Percentiles rank a stretch among this genome's conserved stretches.
phyloP scores from a whole-genome alignment of 2,888 invertebrate genomes.

The Polydrusus cervinus region DNA sequence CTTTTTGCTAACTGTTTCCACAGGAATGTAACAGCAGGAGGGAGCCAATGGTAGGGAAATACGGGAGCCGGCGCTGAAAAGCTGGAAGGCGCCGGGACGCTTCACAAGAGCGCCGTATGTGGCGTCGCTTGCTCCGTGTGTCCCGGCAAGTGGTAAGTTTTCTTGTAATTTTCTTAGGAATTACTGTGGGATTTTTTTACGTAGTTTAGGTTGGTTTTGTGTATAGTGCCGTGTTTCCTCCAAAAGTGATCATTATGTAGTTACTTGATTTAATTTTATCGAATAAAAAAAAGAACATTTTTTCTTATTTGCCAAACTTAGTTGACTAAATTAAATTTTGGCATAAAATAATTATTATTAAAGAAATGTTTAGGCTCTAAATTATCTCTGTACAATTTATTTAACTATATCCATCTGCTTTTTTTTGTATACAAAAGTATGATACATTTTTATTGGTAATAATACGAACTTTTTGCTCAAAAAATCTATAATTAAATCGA shows the following conservation, averaged over 20 bases:
- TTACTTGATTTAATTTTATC: no score
- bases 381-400: no score
- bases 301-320: no score
- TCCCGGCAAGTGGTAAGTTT: constrained; percentile 48
- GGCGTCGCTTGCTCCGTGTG: constrained; percentile 58
- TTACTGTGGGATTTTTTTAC: neutral
- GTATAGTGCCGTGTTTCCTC: neutral
- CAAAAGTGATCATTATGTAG: no score
- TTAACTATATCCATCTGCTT: no score
- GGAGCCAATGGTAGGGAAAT: constrained; percentile 72
- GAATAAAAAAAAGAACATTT: no score
- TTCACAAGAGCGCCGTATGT: constrained; percentile 71
- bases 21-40: constrained; percentile 68
- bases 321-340: no score
- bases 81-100: constrained; percentile 60
- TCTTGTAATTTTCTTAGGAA: constrained; percentile 5
- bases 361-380: no score
- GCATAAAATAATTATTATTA: no score
- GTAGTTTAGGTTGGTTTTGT: neutral
- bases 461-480: no score
- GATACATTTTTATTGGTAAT: no score
- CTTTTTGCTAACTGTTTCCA: constrained; percentile 63
- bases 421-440: no score
- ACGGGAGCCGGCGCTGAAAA: constrained; percentile 72
- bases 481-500: constrained; percentile 10